Conservation (phyloP, 2,888 invertebrate genomes). For the Alentia gelatinosa region DNA sequence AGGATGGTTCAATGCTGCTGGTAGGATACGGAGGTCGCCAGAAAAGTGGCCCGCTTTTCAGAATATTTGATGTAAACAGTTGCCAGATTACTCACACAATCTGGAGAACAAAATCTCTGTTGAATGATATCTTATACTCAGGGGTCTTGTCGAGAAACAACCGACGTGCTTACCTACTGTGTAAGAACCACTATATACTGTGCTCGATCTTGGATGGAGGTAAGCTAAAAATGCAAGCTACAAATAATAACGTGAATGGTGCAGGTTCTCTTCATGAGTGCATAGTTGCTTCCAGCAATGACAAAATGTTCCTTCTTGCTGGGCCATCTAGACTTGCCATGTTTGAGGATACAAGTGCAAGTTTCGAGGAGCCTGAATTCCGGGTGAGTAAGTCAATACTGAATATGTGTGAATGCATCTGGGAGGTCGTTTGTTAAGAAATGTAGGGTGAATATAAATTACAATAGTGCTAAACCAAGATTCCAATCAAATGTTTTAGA, state of each 20-base stretch:
- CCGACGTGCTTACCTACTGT: constrained; percentile 20
- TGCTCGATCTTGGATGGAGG: not conserved
- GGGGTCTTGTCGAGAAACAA: constrained; percentile 31
- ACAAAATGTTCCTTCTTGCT: constrained; percentile 25
- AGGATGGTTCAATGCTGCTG: constrained; percentile 21
- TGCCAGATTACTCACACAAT: constrained; percentile 4
- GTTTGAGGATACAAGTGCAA: not conserved
- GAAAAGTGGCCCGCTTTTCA: not conserved
- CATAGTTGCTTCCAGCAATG: not conserved
- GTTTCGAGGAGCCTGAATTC: constrained; percentile 2
- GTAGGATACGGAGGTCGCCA: not conserved
- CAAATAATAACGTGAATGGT: constrained; percentile 8
- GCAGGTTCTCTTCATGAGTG: constrained; percentile 9
- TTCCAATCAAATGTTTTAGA: no score
- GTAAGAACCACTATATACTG: constrained; percentile 10
- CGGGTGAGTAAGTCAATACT: not conserved
- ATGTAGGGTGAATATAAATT: no score
- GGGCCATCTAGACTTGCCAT: not conserved
- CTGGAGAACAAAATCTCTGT: not conserved
- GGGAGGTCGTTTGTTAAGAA: no score
- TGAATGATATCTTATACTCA: not conserved
- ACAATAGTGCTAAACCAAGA: no score
- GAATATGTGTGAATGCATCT: no score
- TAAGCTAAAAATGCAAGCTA: not conserved
- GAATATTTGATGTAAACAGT: not conserved